Conservation (phyloP, 2,888 invertebrate species). For the Acrobasis consociella region DNA sequence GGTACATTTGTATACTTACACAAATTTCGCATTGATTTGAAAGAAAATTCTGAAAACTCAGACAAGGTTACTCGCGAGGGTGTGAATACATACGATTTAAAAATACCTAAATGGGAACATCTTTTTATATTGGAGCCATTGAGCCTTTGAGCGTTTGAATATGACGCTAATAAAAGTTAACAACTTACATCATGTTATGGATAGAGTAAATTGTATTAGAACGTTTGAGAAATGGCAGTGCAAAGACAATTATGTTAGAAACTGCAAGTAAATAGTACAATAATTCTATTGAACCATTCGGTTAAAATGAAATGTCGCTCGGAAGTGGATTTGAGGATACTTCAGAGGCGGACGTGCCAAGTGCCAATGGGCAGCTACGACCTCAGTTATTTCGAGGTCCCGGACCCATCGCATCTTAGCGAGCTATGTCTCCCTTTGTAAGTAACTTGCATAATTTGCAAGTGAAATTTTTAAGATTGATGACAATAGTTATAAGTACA, state of each 20-base stretch:
- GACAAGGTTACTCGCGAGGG: not conserved
- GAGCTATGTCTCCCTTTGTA: not conserved
- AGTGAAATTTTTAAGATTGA: too few species aligned
- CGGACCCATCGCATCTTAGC: not conserved
- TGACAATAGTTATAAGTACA: too few species aligned
- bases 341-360: constrained; percentile 10
- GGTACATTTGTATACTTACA: too few species aligned
- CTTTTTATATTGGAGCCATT: not conserved
- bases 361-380: constrained; percentile 9
- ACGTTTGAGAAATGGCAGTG: not conserved
- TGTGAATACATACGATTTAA: not conserved
- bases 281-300: too few species aligned
- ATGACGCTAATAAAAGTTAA: constrained; percentile 12
- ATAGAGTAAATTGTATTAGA: constrained; percentile 7
- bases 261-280: not conserved
- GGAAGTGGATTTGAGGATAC: constrained; percentile 14
- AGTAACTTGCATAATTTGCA: not conserved
- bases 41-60: too few species aligned
- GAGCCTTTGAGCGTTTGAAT: constrained; percentile 1
- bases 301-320: not conserved
- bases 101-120: not conserved
- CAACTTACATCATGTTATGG: not conserved
- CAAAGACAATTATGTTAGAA: not conserved
- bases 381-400: not conserved
- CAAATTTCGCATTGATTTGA: too few species aligned